Conservation (phyloP, 2,888 invertebrate species). For the Capitulum mitella region DNA sequence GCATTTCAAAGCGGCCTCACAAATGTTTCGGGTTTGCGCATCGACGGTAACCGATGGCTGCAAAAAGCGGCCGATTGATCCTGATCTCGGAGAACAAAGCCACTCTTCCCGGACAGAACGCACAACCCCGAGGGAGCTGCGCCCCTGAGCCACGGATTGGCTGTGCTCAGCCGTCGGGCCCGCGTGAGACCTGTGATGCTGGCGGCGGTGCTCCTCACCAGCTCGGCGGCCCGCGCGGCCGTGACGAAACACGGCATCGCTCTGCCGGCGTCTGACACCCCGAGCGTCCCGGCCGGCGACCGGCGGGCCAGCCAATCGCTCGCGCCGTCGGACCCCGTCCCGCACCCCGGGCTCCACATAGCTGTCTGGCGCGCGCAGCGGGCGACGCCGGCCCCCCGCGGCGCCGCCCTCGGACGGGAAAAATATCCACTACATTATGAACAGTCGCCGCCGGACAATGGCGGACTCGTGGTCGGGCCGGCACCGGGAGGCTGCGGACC, state of each 20-base stretch:
- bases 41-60: too few species aligned
- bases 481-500: too few species aligned
- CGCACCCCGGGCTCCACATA: neutral
- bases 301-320: neutral
- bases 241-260: too few species aligned
- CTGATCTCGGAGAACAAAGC: too few species aligned
- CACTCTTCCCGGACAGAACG: too few species aligned
- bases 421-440: conserved; percentile 21
- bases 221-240: too few species aligned
- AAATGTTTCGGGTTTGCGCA: too few species aligned
- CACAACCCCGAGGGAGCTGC: too few species aligned
- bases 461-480: neutral
- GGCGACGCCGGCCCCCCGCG: neutral
- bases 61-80: too few species aligned
- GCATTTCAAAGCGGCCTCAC: neutral
- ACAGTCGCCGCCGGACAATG: neutral
- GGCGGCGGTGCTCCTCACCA: neutral
- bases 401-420: neutral
- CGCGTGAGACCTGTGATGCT: neutral
- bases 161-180: too few species aligned
- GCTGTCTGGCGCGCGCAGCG: neutral
- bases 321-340: neutral
- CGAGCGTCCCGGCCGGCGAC: neutral
- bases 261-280: too few species aligned
- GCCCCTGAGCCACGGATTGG: too few species aligned